These are phyloP conservation scores for Cisticola juncidis DNA, from an alignment of 2,113 vertebrate species.

Conservation along the genomic window DNA sequence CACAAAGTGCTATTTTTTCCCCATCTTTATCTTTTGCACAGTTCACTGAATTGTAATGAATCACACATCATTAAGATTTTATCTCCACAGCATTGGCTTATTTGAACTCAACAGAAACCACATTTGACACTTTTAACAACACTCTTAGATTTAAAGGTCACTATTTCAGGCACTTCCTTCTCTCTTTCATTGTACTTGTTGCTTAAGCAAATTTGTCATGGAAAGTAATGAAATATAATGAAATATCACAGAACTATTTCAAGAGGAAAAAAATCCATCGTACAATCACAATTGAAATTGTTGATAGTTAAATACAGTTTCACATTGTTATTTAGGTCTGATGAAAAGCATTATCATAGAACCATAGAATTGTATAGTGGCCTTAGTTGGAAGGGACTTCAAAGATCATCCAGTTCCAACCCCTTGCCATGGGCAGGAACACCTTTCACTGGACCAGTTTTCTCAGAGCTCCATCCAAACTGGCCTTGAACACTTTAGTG, in stretches of 20 bases:
- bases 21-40: background rate
- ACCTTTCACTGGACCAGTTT: background rate
- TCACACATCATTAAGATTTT: background rate
- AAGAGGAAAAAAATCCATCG: background rate
- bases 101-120: background rate
- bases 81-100: background rate
- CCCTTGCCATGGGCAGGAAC: rapidly evolving
- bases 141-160: constrained; percentile 12
- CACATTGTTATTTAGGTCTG: background rate
- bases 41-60: background rate
- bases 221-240: background rate
- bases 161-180: background rate
- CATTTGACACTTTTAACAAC: background rate
- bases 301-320: background rate
- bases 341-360: background rate
- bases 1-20: too few relatives aligned
- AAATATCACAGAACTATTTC: background rate
- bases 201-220: background rate
- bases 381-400: background rate
- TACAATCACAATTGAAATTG: background rate
- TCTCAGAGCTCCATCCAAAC: background rate
- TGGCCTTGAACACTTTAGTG: background rate
- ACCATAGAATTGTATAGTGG: background rate
- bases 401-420: background rate
- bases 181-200: constrained; percentile 4